phyloP scores from a whole-genome alignment of 2,113 vertebrate genomes.

The Siphamia tubifer region DNA sequence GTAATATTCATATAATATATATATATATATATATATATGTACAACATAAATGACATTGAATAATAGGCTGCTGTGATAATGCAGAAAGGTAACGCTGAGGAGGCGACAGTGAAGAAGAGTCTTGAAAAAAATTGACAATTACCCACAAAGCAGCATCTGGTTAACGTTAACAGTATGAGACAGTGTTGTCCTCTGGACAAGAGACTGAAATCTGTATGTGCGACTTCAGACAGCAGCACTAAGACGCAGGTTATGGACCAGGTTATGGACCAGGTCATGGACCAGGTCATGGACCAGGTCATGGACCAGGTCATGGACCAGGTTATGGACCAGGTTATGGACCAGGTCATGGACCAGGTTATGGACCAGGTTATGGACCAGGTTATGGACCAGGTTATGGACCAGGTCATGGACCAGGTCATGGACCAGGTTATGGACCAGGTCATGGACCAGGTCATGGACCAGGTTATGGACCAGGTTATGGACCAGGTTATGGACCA shows the following conservation, averaged over 20 bases:
- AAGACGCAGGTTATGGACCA: neutral
- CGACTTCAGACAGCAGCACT: neutral
- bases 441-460: too few species aligned
- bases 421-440: neutral
- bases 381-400: neutral
- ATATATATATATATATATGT: slow-evolving; percentile 17
- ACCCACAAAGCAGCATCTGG: slow-evolving; percentile 23
- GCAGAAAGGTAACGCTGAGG: slow-evolving; percentile 15
- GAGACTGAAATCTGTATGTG: neutral
- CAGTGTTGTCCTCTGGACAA: neutral
- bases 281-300: too few species aligned
- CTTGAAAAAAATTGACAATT: neutral
- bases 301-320: too few species aligned
- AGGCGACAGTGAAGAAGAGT: neutral
- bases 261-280: too few species aligned
- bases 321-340: neutral
- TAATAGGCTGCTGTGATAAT: slow-evolving; percentile 54
- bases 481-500: too few species aligned
- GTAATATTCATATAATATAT: too few species aligned
- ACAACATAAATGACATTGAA: slow-evolving; percentile 52
- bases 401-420: too few species aligned
- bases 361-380: too few species aligned
- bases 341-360: too few species aligned
- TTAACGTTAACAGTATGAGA: neutral
- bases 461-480: too few species aligned